Evolutionary conservation across 2,113 vertebrate species (phyloP).

Genomic region (Thymallus thymallus): DNA sequence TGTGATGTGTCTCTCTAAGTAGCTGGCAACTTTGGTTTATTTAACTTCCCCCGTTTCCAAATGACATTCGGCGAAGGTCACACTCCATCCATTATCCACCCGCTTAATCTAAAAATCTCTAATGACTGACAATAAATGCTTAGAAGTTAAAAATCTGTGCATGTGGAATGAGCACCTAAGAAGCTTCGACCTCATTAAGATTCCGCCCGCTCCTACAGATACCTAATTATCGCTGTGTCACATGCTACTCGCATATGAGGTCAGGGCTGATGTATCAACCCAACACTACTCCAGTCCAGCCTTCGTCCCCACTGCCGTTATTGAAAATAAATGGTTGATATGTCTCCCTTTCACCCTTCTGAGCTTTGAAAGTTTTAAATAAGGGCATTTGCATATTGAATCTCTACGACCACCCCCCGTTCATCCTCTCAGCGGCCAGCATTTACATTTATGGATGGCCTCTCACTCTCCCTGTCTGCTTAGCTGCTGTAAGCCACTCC

Average conservation of each 20-base stretch:
- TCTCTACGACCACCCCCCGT: constrained; percentile 29
- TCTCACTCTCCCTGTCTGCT: constrained; percentile 2
- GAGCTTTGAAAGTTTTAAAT: constrained; percentile 32
- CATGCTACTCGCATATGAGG: constrained; percentile 25
- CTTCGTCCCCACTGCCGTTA: constrained; percentile 8
- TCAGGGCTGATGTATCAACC: constrained; percentile 12
- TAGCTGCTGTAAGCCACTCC: constrained; percentile 16
- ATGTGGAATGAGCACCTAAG: constrained; percentile 63
- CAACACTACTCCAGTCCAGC: neutral
- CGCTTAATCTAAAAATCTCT: constrained; percentile 59
- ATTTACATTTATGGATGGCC: constrained; percentile 22
- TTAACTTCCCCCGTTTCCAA: constrained; percentile 26
- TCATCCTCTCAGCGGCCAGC: constrained; percentile 30
- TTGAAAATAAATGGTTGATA: neutral
- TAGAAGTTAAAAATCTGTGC: constrained; percentile 52
- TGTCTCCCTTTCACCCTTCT: constrained; percentile 1
- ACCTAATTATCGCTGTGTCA: constrained; percentile 51
- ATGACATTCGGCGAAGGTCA: constrained; percentile 38
- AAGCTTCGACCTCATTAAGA: constrained; percentile 47
- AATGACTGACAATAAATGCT: constrained; percentile 57
- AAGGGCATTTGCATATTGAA: constrained; percentile 45
- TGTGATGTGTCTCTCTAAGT: neutral
- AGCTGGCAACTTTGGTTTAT: neutral
- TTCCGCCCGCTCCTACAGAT: constrained; percentile 34
- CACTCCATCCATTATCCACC: constrained; percentile 43